Base-by-base conservation (phyloP, 2,113 vertebrate genomes). In the Stigmatopora argus region DNA sequence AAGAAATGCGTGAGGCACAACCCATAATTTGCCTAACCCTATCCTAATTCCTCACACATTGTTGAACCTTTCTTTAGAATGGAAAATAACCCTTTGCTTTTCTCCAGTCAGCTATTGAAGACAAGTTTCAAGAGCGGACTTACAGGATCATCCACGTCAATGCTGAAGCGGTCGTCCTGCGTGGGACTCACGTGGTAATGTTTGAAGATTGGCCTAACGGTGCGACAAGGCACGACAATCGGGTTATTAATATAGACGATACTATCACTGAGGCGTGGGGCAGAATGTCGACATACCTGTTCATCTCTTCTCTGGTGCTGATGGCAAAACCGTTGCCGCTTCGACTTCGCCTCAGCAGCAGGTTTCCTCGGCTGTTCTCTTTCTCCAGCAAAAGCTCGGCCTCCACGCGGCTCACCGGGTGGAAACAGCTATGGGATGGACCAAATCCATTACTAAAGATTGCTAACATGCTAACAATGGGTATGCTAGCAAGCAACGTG, bases 111-210 rank as follows among this genome's bases (percentile, higher is more conserved):
- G 38, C 38, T 4, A 41, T 41, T 41, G 7, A 41, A 38, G 35
- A 7, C 35, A 7, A 41, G 23, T 63, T 48, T 63, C 19, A 46
- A 0, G n/a, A n/a, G 34, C 18, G n/a, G 44, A 71, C 91, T 93
- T 76, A 95, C 94, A 55, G 90, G 92, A 3, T 71, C 69, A 4
- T 94, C 90, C 14, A 95, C 69, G 0, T 91, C 90, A 0, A 94
- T 91, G 62, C 73, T 0, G 45, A 91, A 94, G 9, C 86, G 82
- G 0, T 83, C 64, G 0, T 84, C 81, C 0, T 46, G 59, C 31
- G 52, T 79, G 0, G 13, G 57, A 1, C 48, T 77, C 74, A 95
- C 89, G 0, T 75, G 90, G 78, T 94, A 95, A 83, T 95, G 93
- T 69, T 67, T 90, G 74, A 91, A 67, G 23, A 89, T 31, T 0